Evolutionary conservation across 23 tunicate genomes (phyloP).

Genomic region (Pegea sp.): DNA sequence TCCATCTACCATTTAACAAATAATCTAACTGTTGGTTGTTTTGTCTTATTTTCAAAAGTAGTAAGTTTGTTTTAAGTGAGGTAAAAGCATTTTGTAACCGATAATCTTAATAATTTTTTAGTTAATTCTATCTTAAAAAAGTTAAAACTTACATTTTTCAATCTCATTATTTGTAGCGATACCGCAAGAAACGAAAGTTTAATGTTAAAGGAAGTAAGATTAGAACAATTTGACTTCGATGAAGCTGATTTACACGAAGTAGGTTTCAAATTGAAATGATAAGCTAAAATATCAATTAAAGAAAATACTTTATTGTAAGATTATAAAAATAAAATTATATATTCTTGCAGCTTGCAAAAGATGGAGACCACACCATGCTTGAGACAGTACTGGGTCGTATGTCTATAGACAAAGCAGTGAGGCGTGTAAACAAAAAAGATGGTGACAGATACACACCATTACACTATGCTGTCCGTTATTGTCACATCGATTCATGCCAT

Average conservation of each 20-base stretch:
- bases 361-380: constrained; percentile 46
- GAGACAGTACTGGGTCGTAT: constrained; percentile 6
- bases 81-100: too few species aligned
- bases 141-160: too few species aligned
- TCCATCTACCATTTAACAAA: too few species aligned
- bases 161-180: too few species aligned
- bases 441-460: constrained; percentile 60
- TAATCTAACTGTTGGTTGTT: too few species aligned
- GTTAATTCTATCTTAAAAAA: too few species aligned
- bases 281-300: background rate
- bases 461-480: constrained; percentile 78
- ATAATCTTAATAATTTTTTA: too few species aligned
- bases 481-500: constrained; percentile 40
- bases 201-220: background rate
- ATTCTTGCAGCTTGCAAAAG: constrained; percentile 34
- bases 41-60: too few species aligned
- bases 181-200: too few species aligned
- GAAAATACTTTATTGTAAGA: too few species aligned
- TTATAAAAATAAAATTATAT: background rate
- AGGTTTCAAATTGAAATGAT: background rate
- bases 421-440: constrained; percentile 32
- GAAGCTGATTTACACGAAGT: background rate
- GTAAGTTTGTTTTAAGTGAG: too few species aligned
- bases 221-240: background rate
- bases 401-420: constrained; percentile 4